These are phyloP conservation scores for Tinea trinotella DNA, from an alignment of 2,888 invertebrate species.

Conservation along the genomic window DNA sequence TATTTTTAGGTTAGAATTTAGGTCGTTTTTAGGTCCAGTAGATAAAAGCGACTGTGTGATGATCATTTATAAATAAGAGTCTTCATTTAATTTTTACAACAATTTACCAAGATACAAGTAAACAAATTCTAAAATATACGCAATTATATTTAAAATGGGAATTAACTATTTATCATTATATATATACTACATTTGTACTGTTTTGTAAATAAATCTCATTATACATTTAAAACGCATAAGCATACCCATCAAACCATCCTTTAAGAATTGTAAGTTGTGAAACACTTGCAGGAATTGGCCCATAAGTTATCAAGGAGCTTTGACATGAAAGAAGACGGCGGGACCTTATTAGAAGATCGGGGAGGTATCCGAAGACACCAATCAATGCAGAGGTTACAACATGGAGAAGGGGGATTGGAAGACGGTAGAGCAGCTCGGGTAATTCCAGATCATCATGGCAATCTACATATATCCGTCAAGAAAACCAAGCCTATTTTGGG, in stretches of 20 bases:
- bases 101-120: neutral
- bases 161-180: too few relatives aligned
- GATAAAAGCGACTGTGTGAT: conserved; percentile 6
- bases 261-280: conserved; percentile 2
- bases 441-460: conserved; percentile 88
- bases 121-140: too few relatives aligned
- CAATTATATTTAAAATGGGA: too few relatives aligned
- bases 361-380: conserved; percentile 80
- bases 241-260: neutral
- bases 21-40: conserved; percentile 10
- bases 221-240: neutral
- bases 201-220: neutral
- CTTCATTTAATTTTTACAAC: neutral
- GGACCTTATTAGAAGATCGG: conserved; percentile 78
- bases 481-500: conserved; percentile 96
- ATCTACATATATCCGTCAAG: conserved; percentile 89
- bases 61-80: neutral
- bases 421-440: conserved; percentile 75
- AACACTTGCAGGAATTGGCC: conserved; percentile 80
- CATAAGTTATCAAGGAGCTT: conserved; percentile 90
- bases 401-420: conserved; percentile 66
- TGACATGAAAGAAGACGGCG: conserved; percentile 90
- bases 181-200: too few relatives aligned
- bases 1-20: conserved; percentile 2
- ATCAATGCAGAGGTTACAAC: conserved; percentile 83